Evolutionary conservation across 2,888 invertebrate species (phyloP), one percentile per base, ranked within the genome.

Genomic region (Apamea monoglypha): DNA sequence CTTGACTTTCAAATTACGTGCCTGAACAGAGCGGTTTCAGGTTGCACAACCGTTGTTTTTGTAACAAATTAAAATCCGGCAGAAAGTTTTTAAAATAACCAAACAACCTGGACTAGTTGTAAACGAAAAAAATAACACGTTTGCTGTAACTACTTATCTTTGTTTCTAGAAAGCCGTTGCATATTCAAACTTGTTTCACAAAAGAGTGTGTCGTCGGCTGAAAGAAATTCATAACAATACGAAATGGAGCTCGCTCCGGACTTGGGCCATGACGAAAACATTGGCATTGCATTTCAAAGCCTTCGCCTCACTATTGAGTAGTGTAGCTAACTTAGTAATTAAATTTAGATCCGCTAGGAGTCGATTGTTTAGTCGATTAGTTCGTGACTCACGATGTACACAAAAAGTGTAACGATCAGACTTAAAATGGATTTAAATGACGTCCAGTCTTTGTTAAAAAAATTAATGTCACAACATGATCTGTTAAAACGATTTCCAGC

Each of bases 131-230:
- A 89, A 86, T 80, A 85, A 85, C 87, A 84, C 76, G 80, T 87
- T 91, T 88, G 84, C 83, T 85, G 86, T 88, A 87, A 85, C 90
- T 89, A 89, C 89, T 90, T 90, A 88, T 87, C 89, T 91, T 92
- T 92, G 91, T 89, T 87, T 88, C 90, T 92, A 92, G 94, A 94
- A 95, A 95, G 93, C 92, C 91, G 88, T 92, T 95, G 92, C 92
- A 95, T 95, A 95, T 95, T 94, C 92, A 93, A 92, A 86, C 77
- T 47, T 81, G 72, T 79, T 80, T 61, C 73, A 87, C 87, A 87
- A 91, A 90, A 85, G 91, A 90, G 92, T 89, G 87, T 73, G 90
- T 90, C 64, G 90, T 86, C 78, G 80, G 71, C 90, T 93, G 91
- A 94, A 94, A 94, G 92, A 94, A 92, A 93, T 93, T 90, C 84